These are phyloP conservation scores for Lathronympha strigana DNA, from an alignment of 2,888 invertebrate genomes.

Conservation along the genomic window DNA sequence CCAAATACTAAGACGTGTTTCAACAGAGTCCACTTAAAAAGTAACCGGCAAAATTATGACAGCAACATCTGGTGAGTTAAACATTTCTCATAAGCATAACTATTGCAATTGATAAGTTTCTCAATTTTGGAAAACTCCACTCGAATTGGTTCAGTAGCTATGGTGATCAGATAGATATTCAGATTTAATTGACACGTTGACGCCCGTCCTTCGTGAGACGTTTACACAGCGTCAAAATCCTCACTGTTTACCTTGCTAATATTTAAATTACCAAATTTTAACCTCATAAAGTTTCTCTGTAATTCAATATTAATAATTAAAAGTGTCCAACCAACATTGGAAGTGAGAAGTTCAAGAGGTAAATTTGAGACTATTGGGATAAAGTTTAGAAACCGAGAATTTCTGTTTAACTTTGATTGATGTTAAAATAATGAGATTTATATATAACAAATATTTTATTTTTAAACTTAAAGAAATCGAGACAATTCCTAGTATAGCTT, in stretches of 20 bases:
- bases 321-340: constrained; percentile 46
- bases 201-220: too few species aligned
- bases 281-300: constrained; percentile 44
- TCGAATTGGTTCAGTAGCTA: too few species aligned
- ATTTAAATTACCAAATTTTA: constrained; percentile 42
- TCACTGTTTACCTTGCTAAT: constrained; percentile 40
- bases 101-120: too few species aligned
- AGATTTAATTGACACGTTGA: too few species aligned
- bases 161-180: too few species aligned
- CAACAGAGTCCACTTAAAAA: too few species aligned
- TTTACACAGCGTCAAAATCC: constrained; percentile 13
- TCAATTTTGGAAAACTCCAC: too few species aligned
- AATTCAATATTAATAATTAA: constrained; percentile 51
- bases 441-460: constrained; percentile 16
- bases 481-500: too few species aligned
- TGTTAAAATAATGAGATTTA: constrained; percentile 39
- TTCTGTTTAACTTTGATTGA: constrained; percentile 45
- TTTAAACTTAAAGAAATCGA: background rate
- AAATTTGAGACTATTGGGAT: constrained; percentile 47
- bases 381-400: constrained; percentile 45
- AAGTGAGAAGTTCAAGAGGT: constrained; percentile 47
- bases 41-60: too few species aligned
- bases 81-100: too few species aligned
- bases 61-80: too few species aligned
- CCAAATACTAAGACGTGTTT: too few species aligned